Evolutionary conservation across 2,888 invertebrate genomes (phyloP), one percentile per base, ranked within the genome.

Genomic region (Tromatobia lineatoria): DNA sequence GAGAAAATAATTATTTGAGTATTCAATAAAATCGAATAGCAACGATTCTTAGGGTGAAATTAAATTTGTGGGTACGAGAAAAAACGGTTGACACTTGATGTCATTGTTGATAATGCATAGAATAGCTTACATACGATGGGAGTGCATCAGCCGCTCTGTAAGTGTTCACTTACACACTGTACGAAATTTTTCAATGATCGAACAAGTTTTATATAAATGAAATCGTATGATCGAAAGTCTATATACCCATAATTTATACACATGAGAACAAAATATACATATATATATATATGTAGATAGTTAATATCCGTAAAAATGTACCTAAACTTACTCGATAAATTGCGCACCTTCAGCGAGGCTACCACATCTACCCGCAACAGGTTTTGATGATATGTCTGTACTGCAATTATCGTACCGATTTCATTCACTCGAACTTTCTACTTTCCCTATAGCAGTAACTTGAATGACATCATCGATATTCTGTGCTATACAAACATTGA

Each of bases 391-490:
- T 64, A 52, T 67, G 25, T 47, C 18, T 61, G 67, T 47, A 76
- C 50, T 52, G 57, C 69, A 81, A 74, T 77, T 80, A 80, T 61
- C 29, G 34, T 73, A 59, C 47, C 57, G 50, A 70, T 45, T 80
- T 74, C n/a, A 76, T 80, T 71, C 67, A 69, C 74, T 52, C 54
- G 69, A 38, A 84, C 81, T 84, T 84, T 84, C 74, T 84, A 84
- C 74, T 84, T 75, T 81, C 80, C 67, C 80, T 20, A 47, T 73
- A 67, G 67, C 15, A 54, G 57, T 50, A 25, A 38, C 45, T 42
- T 25, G 15, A 59, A 45, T 45, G 59, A 47, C 61, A 29, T 42
- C 34, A 42, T 54, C 42, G 25, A 4, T 6, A 34, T 52, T 70
- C 18, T 52, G 29, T n/a, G 15, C 25, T 70, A 34, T 52, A 4